phyloP scores from a whole-genome alignment of 2,888 invertebrate species.

The Lasioglossum lativentre region DNA sequence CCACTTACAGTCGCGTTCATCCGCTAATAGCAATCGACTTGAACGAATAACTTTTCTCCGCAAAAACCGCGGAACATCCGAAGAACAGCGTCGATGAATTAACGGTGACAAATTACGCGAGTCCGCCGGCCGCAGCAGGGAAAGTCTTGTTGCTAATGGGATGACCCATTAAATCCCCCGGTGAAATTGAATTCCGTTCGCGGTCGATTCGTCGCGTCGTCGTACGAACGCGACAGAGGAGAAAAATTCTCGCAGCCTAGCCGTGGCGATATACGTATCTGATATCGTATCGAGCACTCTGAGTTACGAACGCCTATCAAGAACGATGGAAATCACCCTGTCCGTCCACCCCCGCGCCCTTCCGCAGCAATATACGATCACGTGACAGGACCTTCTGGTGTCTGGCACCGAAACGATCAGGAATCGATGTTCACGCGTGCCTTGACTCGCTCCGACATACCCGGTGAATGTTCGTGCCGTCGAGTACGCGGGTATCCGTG shows the following conservation, averaged over 20 bases:
- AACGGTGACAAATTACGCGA: background rate
- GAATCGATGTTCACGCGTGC: constrained; percentile 72
- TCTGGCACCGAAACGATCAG: constrained; percentile 74
- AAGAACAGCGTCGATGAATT: background rate
- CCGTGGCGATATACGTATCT: constrained; percentile 18
- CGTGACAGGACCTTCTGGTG: constrained; percentile 74
- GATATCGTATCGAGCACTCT: constrained; percentile 18
- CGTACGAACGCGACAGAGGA: background rate
- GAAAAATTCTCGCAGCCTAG: constrained; percentile 5
- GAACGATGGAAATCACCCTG: constrained; percentile 53
- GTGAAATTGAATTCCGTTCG: background rate
- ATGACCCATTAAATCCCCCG: background rate
- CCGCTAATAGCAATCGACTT: background rate
- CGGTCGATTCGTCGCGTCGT: background rate
- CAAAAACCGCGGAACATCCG: background rate
- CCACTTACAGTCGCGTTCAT: background rate
- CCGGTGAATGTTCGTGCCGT: constrained; percentile 56
- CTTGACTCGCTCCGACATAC: constrained; percentile 54
- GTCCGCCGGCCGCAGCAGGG: background rate
- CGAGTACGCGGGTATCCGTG: constrained; percentile 62
- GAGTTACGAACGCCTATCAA: constrained; percentile 38
- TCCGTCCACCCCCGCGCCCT: constrained; percentile 37
- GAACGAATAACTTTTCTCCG: background rate
- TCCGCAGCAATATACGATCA: constrained; percentile 56
- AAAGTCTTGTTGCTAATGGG: constrained; percentile 1